phyloP scores from a whole-genome alignment of 2,888 invertebrate genomes.

The Heptascelio sp. region DNA sequence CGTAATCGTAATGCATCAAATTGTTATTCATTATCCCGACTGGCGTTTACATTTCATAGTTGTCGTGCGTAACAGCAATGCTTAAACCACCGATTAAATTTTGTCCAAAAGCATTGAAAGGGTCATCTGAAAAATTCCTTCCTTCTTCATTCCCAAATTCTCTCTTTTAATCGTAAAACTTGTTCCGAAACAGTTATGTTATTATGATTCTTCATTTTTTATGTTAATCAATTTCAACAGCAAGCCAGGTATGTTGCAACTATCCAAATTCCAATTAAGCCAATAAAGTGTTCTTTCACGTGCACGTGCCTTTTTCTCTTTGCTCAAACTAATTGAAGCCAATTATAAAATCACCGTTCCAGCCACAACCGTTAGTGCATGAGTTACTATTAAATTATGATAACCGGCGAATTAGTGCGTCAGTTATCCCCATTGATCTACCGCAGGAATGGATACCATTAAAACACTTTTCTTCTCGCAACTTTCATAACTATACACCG shows the following conservation, averaged over 20 bases:
- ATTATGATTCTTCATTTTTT: conserved; percentile 40
- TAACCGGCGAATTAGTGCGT: conserved; percentile 40
- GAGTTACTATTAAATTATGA: conserved; percentile 33
- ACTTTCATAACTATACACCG: neutral
- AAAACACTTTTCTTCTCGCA: neutral
- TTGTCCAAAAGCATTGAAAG: no score
- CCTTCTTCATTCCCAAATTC: neutral
- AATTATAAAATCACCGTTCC: conserved; percentile 57
- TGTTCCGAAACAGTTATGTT: conserved; percentile 32
- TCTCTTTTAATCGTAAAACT: no score
- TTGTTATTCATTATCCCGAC: conserved; percentile 29
- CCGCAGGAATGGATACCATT: neutral
- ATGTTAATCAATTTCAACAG: conserved; percentile 48
- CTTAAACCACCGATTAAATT: no score
- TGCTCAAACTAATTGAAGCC: conserved; percentile 52
- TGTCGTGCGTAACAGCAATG: no score
- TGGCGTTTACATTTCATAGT: conserved; percentile 3
- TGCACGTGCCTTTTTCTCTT: conserved; percentile 19
- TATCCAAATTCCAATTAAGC: conserved; percentile 53
- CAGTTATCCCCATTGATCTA: conserved; percentile 4
- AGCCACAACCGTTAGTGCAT: conserved; percentile 39
- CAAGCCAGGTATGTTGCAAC: conserved; percentile 16
- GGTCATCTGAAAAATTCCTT: no score
- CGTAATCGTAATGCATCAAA: conserved; percentile 25
- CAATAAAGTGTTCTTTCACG: conserved; percentile 46